Evolutionary conservation across 2,888 invertebrate species (phyloP), one percentile per base, ranked within the genome.

Genomic region (Blastobasis adustella): DNA sequence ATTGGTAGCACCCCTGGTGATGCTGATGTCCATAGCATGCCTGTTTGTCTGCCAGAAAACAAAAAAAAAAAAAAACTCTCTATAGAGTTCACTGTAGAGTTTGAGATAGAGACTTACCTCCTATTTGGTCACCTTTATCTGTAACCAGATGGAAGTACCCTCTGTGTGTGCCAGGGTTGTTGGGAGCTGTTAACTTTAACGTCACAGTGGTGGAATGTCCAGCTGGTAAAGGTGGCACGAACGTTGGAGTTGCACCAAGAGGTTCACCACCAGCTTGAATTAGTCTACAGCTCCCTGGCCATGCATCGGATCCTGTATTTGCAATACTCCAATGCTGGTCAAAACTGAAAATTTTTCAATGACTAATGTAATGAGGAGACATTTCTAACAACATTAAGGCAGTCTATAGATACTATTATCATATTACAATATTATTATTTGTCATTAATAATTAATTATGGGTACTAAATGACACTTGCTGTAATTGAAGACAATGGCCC

Each of bases 141-240:
- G 96, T 96, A 69, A 94, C 93, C 90, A 98, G 91, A 70, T 97
- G 92, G 94, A 98, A 98, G 88, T 95, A 94, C 62, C 95, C 95
- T 79, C 94, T 92, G 79, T 94, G 95, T 10, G 92, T 91, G 8
- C 96, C 96, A 44, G 93, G 90, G 52, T 85, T 76, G 9, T 90
- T 81, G 6, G 98, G 98, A 70, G 96, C 95, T 49, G 91, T 90
- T 89, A 98, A 92, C 66, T 94, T 93, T 56, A 98, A 90, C 63
- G 92, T 91, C 51, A 98, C 89, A 69, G 94, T 93, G 51, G 92
- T 91, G 51, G 92, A 91, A 72, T 95, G 93, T 54, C 94, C 94
- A 4, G 97, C 94, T 55, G 91, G 90, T 61, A 98, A 77, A 37
- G 93, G 89, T 43, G 94, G 93, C 37, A 96, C 91, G 64, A 91